Evolutionary conservation across 2,888 invertebrate genomes (phyloP).

Genomic region (Cistogaster globosa): DNA sequence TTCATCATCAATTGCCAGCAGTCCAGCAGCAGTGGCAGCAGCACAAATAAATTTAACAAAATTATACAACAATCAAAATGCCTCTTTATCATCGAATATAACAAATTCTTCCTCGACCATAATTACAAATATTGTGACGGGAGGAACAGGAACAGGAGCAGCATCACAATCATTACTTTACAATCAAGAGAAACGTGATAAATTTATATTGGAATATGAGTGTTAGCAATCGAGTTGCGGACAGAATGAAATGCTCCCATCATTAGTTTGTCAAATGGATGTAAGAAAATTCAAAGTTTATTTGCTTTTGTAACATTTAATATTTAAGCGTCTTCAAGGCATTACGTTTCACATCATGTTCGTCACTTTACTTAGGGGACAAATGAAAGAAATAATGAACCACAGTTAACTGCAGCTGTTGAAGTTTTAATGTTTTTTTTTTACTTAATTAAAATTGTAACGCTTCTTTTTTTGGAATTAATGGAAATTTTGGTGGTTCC

Average conservation of each 20-base stretch:
- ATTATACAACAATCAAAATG: conserved; percentile 65
- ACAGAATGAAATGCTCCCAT: too few relatives aligned
- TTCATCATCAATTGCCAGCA: conserved; percentile 68
- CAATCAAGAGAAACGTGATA: conserved; percentile 75
- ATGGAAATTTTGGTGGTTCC: neutral
- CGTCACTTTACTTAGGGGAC: neutral
- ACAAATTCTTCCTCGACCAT: conserved; percentile 35
- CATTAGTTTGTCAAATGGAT: too few relatives aligned
- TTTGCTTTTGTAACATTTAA: neutral
- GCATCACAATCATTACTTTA: conserved; percentile 42
- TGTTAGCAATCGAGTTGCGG: conserved; percentile 78
- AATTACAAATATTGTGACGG: conserved; percentile 33
- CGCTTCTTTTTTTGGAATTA: neutral
- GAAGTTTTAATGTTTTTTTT: neutral
- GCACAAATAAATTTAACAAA: conserved; percentile 67
- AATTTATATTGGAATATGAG: conserved; percentile 81
- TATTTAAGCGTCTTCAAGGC: conserved; percentile 2
- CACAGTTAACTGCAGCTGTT: neutral
- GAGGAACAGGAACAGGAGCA: neutral
- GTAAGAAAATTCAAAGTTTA: neutral
- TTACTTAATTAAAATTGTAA: neutral
- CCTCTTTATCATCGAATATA: conserved; percentile 34
- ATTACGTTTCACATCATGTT: neutral
- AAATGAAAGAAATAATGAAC: neutral
- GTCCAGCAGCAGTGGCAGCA: conserved; percentile 62